A percentile compares a stretch with the other conserved stretches of the same genome.
These are phyloP conservation scores for Chrysotoxum bicinctum DNA, from an alignment of 2,888 invertebrate genomes.

Conservation along the genomic window DNA sequence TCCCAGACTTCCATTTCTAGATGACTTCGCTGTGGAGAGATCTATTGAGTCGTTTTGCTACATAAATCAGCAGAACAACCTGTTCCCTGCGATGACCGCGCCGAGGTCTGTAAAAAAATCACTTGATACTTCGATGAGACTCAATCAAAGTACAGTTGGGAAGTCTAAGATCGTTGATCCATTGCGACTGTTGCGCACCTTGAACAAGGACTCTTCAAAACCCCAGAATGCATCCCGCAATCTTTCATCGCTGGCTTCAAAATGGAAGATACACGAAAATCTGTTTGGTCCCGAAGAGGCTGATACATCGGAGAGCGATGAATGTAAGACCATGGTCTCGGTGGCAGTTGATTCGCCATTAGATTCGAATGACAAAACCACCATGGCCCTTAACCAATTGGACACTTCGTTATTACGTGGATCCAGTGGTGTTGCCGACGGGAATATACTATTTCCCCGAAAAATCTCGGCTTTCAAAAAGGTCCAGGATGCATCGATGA, in stretches of 20 bases:
- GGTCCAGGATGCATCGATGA: conserved; percentile 77
- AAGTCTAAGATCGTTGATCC: conserved; percentile 78
- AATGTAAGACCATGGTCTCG: conserved; percentile 40
- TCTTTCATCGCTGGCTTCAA: conserved; percentile 75
- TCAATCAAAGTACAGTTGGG: conserved; percentile 71
- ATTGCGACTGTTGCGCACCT: conserved; percentile 77
- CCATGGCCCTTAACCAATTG: conserved; percentile 73
- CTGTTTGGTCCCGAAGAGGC: conserved; percentile 74
- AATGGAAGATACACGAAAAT: conserved; percentile 78
- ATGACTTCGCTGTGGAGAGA: conserved; percentile 75
- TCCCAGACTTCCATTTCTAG: conserved; percentile 77
- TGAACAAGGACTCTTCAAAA: conserved; percentile 75
- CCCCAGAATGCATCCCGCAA: conserved; percentile 59
- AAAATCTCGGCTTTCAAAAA: conserved; percentile 77
- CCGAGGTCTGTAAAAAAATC: conserved; percentile 56
- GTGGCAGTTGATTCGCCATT: conserved; percentile 75
- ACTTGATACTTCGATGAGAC: conserved; percentile 19
- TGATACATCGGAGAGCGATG: conserved; percentile 34
- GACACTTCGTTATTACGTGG: conserved; percentile 2
- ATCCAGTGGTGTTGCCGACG: conserved; percentile 16
- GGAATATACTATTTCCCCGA: conserved; percentile 64
- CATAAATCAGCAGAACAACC: conserved; percentile 67
- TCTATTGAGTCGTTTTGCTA: conserved; percentile 72
- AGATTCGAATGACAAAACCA: conserved; percentile 76
- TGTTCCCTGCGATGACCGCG: conserved; percentile 22